A percentile compares a stretch with the other conserved stretches of the same genome.
phyloP scores from a whole-genome alignment of 2,797 vertebrate species.

The Propithecus deckenii region DNA sequence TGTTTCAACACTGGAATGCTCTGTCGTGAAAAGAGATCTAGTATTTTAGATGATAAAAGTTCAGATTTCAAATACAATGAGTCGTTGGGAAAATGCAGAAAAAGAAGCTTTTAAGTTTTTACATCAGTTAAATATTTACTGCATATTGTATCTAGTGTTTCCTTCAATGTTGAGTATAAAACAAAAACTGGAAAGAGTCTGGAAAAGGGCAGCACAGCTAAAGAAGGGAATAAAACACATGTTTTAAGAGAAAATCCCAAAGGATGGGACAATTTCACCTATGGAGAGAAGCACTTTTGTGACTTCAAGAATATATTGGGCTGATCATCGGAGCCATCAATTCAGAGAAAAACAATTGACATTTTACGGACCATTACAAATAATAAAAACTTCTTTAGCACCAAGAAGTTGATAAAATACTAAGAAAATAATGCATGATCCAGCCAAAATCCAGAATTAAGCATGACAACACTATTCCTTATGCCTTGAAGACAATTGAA shows the following conservation, averaged over 20 bases:
- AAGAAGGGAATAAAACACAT: not conserved
- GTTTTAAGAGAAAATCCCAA: not conserved
- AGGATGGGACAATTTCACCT: not conserved
- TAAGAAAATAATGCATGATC: not conserved
- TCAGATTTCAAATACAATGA: not conserved
- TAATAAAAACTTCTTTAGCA: not conserved
- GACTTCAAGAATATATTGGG: not conserved
- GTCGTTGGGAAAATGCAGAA: not conserved
- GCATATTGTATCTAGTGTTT: not conserved
- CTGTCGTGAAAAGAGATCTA: not conserved
- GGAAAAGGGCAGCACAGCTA: not conserved
- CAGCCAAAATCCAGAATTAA: not conserved
- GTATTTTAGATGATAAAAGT: not conserved
- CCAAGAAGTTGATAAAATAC: not conserved
- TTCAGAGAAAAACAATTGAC: not conserved
- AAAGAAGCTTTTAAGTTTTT: not conserved
- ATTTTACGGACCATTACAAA: not conserved
- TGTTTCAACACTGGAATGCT: not conserved
- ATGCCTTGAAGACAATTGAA: not conserved
- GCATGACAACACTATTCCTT: no score
- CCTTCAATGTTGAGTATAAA: not conserved
- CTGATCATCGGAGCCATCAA: not conserved
- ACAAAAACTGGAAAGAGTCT: not conserved
- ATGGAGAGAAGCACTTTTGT: not conserved
- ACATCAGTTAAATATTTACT: not conserved